Evolutionary conservation across 1,140 invertebrate genomes (phyloP).

Genomic region (Drosophila kurseongensis): DNA sequence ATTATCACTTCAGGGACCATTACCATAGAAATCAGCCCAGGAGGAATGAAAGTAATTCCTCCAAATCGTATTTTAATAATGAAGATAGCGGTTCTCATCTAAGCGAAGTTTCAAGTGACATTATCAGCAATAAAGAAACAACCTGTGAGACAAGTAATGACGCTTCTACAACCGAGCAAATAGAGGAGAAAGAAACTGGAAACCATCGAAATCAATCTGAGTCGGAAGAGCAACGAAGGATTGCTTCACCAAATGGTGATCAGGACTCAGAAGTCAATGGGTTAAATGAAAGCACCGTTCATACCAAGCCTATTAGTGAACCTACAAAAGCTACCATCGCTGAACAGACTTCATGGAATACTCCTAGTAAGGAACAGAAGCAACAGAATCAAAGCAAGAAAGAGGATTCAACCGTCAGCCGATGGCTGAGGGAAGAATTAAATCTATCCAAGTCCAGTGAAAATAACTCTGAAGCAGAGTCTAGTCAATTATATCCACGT

Average conservation of each 20-base stretch:
- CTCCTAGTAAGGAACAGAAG: neutral
- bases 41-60: neutral
- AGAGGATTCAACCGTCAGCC: neutral
- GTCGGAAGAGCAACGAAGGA: neutral
- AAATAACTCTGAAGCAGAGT: neutral
- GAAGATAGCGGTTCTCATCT: neutral
- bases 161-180: conserved; percentile 1
- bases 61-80: neutral
- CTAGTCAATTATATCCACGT: conserved; percentile 28
- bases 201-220: neutral
- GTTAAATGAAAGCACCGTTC: neutral
- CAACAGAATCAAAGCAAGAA: neutral
- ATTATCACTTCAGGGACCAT: conserved; percentile 19
- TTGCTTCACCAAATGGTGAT: neutral
- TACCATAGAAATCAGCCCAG: neutral
- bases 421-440: neutral
- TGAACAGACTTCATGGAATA: neutral
- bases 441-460: neutral
- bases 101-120: neutral
- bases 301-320: neutral
- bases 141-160: conserved; percentile 6
- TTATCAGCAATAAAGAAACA: neutral
- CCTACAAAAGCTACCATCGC: neutral
- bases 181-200: neutral
- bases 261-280: neutral